Percentiles rank a stretch among this genome's conserved stretches.
Evolutionary conservation across 1,140 invertebrate genomes (phyloP).

Genomic region (Euwallacea fornicatus): DNA sequence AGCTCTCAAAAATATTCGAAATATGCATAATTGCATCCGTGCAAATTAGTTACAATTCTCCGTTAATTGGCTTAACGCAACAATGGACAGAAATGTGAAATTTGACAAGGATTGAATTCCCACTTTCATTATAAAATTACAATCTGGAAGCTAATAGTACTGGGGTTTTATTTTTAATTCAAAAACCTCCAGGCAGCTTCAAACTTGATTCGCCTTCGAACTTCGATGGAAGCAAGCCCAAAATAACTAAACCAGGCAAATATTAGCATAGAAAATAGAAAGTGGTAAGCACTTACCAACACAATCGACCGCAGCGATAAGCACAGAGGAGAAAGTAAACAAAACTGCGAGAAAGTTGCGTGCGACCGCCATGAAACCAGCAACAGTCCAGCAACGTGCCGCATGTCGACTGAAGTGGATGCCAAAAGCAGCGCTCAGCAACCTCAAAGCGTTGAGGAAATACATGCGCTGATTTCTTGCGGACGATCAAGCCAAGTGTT

Average conservation of each 20-base stretch:
- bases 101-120: no score
- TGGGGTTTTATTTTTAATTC: no score
- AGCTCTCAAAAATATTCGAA: no score
- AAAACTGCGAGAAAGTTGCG: slow-evolving; percentile 13
- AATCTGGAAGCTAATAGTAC: no score
- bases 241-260: background rate
- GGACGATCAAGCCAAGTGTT: slow-evolving; percentile 9
- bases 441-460: slow-evolving; percentile 5
- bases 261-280: slow-evolving; percentile 4
- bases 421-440: background rate
- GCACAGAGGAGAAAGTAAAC: slow-evolving; percentile 8
- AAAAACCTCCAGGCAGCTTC: no score
- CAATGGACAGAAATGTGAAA: no score
- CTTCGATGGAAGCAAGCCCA: no score
- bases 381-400: slow-evolving; percentile 10
- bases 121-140: no score
- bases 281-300: slow-evolving; percentile 10
- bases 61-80: no score
- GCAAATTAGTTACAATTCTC: no score
- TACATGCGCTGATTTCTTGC: slow-evolving; percentile 16
- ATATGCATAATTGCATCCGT: no score
- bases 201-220: no score
- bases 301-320: slow-evolving; percentile 5
- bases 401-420: slow-evolving; percentile 21
- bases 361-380: slow-evolving; percentile 12